Evolutionary conservation across 2,113 vertebrate genomes (phyloP).

Genomic region (Coturnix japonica): DNA sequence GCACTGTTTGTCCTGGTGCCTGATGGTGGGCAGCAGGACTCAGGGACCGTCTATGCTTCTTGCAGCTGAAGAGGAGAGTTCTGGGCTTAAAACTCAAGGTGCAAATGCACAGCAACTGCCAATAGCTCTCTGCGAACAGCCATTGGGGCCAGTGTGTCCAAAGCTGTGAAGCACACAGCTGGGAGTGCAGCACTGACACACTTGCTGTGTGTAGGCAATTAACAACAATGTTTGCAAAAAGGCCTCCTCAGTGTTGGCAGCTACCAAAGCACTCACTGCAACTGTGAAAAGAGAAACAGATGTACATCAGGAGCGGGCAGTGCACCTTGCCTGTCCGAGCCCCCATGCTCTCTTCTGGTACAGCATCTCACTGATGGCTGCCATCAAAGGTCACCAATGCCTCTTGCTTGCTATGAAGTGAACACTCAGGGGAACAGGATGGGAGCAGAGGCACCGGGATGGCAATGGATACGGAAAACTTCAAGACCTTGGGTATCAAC

Average conservation of each 20-base stretch:
- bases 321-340: not conserved
- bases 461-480: not conserved
- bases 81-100: not conserved
- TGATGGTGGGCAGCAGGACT: not conserved
- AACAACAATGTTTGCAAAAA: not conserved
- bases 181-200: not conserved
- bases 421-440: not conserved
- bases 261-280: not conserved
- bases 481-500: not conserved
- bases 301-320: accelerated
- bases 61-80: not conserved
- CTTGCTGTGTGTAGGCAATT: not conserved
- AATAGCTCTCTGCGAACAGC: not conserved
- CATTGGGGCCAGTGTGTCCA: accelerated
- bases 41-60: not conserved
- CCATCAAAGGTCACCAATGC: slow-evolving; percentile 26
- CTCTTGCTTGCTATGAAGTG: not conserved
- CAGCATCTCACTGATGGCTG: not conserved
- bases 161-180: not conserved
- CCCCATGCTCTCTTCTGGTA: not conserved
- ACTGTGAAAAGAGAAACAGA: not conserved
- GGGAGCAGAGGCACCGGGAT: not conserved
- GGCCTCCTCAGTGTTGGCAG: not conserved
- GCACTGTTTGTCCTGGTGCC: not conserved
- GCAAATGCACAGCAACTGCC: not conserved